Conservation (phyloP, 1,140 invertebrate genomes). For the Riptortus pedestris region DNA sequence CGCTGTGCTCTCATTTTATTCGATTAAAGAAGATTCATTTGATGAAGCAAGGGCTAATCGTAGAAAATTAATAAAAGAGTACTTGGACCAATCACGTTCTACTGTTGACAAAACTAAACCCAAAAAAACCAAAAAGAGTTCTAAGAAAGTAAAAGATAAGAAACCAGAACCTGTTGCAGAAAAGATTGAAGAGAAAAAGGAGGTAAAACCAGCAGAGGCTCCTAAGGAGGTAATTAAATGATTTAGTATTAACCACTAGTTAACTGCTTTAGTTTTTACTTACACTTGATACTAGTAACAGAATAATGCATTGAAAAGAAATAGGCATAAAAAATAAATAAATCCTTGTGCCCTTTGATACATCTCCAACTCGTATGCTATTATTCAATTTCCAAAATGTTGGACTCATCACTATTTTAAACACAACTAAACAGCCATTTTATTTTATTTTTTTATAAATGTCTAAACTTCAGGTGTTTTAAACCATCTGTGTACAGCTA, state of each 20-base stretch:
- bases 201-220: conserved; percentile 31
- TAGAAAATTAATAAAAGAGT: conserved; percentile 18
- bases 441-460: no score
- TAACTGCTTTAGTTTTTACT: conserved; percentile 23
- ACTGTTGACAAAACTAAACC: conserved; percentile 11
- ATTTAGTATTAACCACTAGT: conserved; percentile 31
- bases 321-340: no score
- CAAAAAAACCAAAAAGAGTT: conserved; percentile 20
- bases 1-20: conserved; percentile 14
- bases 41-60: conserved; percentile 21
- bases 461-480: no score
- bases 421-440: no score
- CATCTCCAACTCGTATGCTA: no score
- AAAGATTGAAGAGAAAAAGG: not conserved
- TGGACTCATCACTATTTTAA: no score
- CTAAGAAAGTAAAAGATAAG: conserved; percentile 22
- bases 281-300: conserved; percentile 20
- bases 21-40: conserved; percentile 22
- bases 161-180: not conserved
- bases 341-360: no score
- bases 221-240: not conserved
- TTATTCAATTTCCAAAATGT: no score
- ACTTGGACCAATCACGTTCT: conserved; percentile 6
- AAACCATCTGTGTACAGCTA: no score
- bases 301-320: no score